Conservation (phyloP, 2,888 invertebrate species). For the Pterostichus madidus region DNA sequence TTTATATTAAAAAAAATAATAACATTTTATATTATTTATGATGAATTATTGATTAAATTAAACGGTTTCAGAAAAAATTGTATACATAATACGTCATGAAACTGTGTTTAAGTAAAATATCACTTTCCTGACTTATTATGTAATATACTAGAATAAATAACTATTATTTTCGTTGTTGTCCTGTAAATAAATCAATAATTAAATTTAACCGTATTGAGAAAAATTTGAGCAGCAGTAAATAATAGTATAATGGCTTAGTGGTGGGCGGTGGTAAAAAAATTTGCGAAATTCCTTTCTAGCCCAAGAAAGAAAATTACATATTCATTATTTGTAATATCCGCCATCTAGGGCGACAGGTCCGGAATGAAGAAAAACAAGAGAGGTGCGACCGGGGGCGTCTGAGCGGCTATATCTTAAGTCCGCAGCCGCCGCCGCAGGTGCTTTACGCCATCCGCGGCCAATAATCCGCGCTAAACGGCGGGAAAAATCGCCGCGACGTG, state of each 20-base stretch:
- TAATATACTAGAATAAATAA: too few species aligned
- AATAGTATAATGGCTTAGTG: not conserved
- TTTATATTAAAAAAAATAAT: too few species aligned
- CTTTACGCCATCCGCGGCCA: slow-evolving; percentile 55
- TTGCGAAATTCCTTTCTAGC: slow-evolving; percentile 14
- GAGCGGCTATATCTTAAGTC: slow-evolving; percentile 47
- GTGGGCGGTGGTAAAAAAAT: not conserved
- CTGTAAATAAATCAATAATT: too few species aligned
- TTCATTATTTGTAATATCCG: slow-evolving; percentile 47
- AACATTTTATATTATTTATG: too few species aligned
- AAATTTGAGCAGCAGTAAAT: too few species aligned
- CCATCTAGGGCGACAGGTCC: slow-evolving; percentile 28
- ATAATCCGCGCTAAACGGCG: slow-evolving; percentile 57
- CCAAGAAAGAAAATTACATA: slow-evolving; percentile 30
- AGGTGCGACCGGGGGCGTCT: not conserved
- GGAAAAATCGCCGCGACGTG: slow-evolving; percentile 60
- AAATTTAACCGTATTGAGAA: too few species aligned
- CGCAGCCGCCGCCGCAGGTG: slow-evolving; percentile 39
- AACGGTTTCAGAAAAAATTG: too few species aligned
- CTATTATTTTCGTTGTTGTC: too few species aligned
- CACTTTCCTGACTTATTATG: too few species aligned
- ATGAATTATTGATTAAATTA: too few species aligned
- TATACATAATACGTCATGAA: too few species aligned
- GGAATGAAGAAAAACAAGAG: slow-evolving; percentile 40
- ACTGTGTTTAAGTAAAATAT: too few species aligned